These are phyloP conservation scores for Falco biarmicus DNA, from an alignment of 2,797 vertebrate species.

Conservation along the genomic window DNA sequence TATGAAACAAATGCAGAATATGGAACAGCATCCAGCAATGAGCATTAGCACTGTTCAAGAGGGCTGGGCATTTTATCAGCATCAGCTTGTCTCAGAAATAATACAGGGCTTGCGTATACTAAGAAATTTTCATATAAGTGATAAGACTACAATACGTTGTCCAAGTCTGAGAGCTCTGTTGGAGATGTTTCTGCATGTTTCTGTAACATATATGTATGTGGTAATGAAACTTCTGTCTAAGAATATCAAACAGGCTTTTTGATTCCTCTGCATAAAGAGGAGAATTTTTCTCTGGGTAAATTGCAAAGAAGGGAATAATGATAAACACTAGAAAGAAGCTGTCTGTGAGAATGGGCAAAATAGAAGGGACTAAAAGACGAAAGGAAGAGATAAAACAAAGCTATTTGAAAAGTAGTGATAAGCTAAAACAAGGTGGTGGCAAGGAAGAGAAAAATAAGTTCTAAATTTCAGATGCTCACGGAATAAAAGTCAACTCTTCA, in stretches of 20 bases:
- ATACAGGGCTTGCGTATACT: neutral
- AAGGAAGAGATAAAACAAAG: neutral
- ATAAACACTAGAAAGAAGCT: neutral
- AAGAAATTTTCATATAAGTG: neutral
- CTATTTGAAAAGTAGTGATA: neutral
- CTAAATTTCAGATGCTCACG: neutral
- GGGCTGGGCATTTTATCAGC: neutral
- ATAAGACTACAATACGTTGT: neutral
- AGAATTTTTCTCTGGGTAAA: neutral
- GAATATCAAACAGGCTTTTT: neutral
- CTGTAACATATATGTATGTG: accelerated
- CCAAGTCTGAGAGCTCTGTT: neutral
- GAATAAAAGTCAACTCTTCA: neutral
- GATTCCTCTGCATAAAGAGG: neutral
- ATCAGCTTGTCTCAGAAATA: neutral
- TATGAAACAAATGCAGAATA: neutral
- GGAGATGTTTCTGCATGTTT: neutral
- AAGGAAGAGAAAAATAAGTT: neutral
- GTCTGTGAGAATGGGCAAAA: neutral
- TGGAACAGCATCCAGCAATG: neutral
- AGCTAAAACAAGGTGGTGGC: neutral
- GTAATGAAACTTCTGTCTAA: neutral
- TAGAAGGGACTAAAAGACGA: neutral
- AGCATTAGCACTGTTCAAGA: neutral
- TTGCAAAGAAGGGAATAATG: neutral